Evolutionary conservation across 2,113 vertebrate genomes (phyloP).

Genomic region (Nerophis lumbriciformis): DNA sequence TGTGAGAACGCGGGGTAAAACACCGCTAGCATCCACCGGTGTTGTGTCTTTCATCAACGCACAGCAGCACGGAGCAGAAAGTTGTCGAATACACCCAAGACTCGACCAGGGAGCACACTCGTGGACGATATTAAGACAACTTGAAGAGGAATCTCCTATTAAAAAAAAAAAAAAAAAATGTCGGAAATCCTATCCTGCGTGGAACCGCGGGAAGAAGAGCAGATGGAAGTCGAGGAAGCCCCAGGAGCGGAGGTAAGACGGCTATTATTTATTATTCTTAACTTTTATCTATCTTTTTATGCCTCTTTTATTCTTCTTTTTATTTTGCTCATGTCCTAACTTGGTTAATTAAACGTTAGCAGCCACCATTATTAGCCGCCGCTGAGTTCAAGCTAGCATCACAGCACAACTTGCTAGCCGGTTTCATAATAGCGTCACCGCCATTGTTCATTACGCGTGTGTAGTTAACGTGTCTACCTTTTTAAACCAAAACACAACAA

Average conservation of each 20-base stretch:
- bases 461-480: too few relatives aligned
- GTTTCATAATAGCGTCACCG: too few relatives aligned
- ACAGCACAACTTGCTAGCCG: too few relatives aligned
- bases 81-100: slow-evolving; percentile 4
- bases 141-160: slow-evolving; percentile 3
- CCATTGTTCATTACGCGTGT: too few relatives aligned
- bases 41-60: slow-evolving; percentile 50
- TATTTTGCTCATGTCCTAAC: too few relatives aligned
- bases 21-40: slow-evolving; percentile 43
- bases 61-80: slow-evolving; percentile 25
- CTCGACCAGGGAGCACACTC: not conserved
- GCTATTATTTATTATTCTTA: slow-evolving; percentile 13
- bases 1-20: slow-evolving; percentile 41
- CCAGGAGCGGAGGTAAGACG: slow-evolving; percentile 69
- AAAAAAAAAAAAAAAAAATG: slow-evolving; percentile 38
- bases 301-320: not conserved
- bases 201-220: slow-evolving; percentile 71
- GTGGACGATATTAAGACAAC: not conserved
- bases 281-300: not conserved
- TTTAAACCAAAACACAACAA: too few relatives aligned
- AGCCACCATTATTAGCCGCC: too few relatives aligned
- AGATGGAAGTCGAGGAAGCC: slow-evolving; percentile 57
- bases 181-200: slow-evolving; percentile 61
- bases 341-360: too few relatives aligned
- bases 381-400: too few relatives aligned